Conservation (phyloP, 2,113 vertebrate species). For the Peromyscus polionotus region DNA sequence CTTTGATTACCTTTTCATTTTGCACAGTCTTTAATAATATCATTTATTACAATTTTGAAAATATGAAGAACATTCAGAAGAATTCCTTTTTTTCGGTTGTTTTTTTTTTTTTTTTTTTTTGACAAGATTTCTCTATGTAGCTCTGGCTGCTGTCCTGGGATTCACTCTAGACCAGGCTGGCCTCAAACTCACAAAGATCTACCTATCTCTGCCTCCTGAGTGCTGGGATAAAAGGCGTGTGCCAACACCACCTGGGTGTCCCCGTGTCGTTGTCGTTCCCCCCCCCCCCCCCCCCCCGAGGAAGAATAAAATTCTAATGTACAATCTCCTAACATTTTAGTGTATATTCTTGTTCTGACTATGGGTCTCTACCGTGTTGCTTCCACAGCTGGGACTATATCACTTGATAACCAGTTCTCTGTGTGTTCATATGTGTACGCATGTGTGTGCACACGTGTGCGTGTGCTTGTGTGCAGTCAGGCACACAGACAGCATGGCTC, state of each 20-base stretch:
- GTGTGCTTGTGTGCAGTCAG: too few relatives aligned
- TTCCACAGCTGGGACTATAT: neutral
- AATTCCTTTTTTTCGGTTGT: too few relatives aligned
- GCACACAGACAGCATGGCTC: neutral
- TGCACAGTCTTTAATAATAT: neutral
- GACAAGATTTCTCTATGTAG: too few relatives aligned
- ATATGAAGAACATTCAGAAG: conserved; percentile 37
- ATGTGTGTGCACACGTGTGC: neutral
- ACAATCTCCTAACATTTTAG: conserved; percentile 21
- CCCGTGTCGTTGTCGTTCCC: too few relatives aligned
- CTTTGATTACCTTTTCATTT: neutral
- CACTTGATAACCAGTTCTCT: neutral
- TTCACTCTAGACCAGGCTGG: too few relatives aligned
- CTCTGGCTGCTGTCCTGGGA: too few relatives aligned
- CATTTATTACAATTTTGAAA: neutral
- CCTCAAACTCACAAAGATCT: too few relatives aligned
- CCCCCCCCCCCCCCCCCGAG: too few relatives aligned
- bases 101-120: too few relatives aligned
- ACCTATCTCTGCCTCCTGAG: too few relatives aligned
- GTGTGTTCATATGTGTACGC: neutral
- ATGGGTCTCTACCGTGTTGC: neutral
- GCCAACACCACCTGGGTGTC: too few relatives aligned
- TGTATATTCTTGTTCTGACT: neutral
- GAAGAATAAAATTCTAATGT: conserved; percentile 21
- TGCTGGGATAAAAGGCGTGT: too few relatives aligned